Conservation (phyloP, 2,888 invertebrate species). For the Megalurothrips usitatus region DNA sequence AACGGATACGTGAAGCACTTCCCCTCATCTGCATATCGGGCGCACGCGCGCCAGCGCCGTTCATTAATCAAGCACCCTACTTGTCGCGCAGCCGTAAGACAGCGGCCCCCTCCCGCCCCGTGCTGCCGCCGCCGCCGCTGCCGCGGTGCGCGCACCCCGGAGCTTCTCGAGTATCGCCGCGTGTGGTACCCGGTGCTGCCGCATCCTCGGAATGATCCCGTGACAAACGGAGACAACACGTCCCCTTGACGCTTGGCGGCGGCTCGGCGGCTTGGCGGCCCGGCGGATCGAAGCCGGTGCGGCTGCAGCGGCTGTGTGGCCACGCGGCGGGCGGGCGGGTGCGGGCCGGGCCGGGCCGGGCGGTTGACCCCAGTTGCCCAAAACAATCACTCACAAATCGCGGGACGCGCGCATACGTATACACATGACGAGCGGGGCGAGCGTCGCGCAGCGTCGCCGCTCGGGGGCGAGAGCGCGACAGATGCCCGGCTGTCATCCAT, state of each 20-base stretch:
- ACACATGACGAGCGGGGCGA: neutral
- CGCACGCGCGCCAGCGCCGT: neutral
- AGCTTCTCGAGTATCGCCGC: neutral
- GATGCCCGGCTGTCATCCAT: neutral
- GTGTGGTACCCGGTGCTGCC: too few species aligned
- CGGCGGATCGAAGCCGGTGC: too few species aligned
- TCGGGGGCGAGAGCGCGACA: too few species aligned
- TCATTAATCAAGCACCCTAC: constrained; percentile 14
- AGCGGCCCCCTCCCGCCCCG: too few species aligned
- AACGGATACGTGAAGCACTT: constrained; percentile 14
- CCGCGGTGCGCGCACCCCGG: too few species aligned
- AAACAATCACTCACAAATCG: constrained; percentile 18
- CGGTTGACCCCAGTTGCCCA: constrained; percentile 23
- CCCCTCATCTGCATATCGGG: neutral
- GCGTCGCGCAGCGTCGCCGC: neutral
- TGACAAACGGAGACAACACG: neutral
- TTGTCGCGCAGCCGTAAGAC: too few species aligned
- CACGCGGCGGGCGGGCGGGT: constrained; percentile 9
- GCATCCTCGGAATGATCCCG: too few species aligned
- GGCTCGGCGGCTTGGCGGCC: neutral
- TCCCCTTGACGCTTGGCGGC: too few species aligned
- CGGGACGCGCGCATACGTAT: constrained; percentile 6
- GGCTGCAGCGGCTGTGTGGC: neutral
- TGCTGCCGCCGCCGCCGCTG: too few species aligned
- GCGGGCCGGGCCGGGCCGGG: neutral